Conservation (phyloP, 1,140 invertebrate species). For the Galleria mellonella region DNA sequence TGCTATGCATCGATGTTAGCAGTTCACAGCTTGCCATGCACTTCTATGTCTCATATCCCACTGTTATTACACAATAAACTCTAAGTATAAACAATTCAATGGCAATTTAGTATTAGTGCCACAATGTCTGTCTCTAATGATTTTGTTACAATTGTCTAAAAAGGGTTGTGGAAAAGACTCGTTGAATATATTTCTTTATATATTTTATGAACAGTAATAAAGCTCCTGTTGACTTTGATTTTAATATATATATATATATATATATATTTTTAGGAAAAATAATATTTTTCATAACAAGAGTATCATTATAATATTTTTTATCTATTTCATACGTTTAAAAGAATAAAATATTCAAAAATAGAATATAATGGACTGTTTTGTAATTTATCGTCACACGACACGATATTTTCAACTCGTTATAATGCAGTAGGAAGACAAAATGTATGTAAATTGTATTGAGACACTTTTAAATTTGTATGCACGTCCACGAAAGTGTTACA, state of each 20-base stretch:
- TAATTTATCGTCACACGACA: too few species aligned
- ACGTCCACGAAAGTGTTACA: too few species aligned
- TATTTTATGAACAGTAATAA: constrained; percentile 14
- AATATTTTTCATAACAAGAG: too few species aligned
- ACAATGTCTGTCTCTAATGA: too few species aligned
- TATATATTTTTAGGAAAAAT: not conserved
- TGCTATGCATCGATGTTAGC: constrained; percentile 42
- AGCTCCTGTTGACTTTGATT: constrained; percentile 27
- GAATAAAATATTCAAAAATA: too few species aligned
- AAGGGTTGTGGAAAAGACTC: constrained; percentile 68
- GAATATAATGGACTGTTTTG: too few species aligned
- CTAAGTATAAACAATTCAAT: constrained; percentile 5
- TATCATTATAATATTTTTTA: too few species aligned
- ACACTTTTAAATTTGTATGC: too few species aligned
- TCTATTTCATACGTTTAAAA: too few species aligned
- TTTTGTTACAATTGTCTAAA: constrained; percentile 7
- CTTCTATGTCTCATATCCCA: constrained; percentile 24
- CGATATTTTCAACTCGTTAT: too few species aligned
- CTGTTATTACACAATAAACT: constrained; percentile 5
- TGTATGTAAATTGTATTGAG: too few species aligned
- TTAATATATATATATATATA: not conserved
- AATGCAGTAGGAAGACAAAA: too few species aligned
- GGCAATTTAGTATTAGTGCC: not conserved
- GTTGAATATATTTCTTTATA: constrained; percentile 7
- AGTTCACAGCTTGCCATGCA: constrained; percentile 32